A percentile compares a stretch with the other conserved stretches of the same genome.
Evolutionary conservation across 2,113 vertebrate species (phyloP).

Genomic region (Narcine bancroftii): DNA sequence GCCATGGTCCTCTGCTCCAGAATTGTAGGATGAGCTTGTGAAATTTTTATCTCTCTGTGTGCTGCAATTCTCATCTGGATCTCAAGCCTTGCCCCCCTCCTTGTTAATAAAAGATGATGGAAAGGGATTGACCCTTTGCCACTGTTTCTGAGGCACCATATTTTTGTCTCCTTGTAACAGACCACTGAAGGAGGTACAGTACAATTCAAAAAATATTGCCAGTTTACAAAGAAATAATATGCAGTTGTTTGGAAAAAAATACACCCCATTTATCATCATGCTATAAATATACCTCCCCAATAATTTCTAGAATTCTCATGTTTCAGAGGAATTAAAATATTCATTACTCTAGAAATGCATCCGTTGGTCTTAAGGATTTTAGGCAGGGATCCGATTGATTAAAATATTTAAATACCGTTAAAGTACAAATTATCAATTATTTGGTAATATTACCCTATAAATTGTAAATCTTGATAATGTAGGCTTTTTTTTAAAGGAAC

Average conservation of each 20-base stretch:
- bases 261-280: neutral
- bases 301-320: neutral
- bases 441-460: neutral
- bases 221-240: neutral
- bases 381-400: neutral
- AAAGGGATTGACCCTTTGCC: neutral
- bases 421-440: neutral
- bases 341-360: neutral
- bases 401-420: neutral
- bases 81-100: neutral
- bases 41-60: neutral
- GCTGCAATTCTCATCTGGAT: neutral
- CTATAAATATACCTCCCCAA: neutral
- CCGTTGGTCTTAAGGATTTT: neutral
- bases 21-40: neutral
- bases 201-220: neutral
- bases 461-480: conserved; percentile 3
- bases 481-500: neutral
- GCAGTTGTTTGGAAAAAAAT: neutral
- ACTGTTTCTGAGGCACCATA: neutral
- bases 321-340: neutral
- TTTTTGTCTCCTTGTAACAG: neutral
- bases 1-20: neutral
- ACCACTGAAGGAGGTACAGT: no score
- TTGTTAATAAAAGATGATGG: neutral